Conservation (phyloP, 2,113 vertebrate species). For the Phycodurus eques region DNA sequence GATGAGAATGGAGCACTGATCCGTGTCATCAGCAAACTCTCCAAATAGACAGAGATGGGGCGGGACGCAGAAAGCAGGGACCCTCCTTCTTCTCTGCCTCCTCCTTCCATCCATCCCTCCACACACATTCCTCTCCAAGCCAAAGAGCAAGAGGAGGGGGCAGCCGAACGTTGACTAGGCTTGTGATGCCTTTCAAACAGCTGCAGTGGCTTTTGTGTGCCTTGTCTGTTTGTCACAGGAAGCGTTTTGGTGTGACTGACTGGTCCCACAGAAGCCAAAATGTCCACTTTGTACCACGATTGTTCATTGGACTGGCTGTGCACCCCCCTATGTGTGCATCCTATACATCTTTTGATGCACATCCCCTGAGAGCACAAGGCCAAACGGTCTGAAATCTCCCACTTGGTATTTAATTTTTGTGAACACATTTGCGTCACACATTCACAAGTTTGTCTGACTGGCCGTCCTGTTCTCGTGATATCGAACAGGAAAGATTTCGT, state of each 20-base stretch:
- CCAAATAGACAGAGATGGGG: constrained; percentile 80
- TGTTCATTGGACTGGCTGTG: constrained; percentile 36
- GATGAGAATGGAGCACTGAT: constrained; percentile 98
- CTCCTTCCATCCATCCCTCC: constrained; percentile 15
- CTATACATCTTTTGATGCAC: constrained; percentile 50
- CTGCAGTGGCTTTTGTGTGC: constrained; percentile 55
- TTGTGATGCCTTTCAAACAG: constrained; percentile 52
- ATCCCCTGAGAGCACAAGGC: constrained; percentile 54
- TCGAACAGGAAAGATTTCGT: constrained; percentile 37
- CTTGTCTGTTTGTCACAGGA: constrained; percentile 46
- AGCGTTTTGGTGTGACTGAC: constrained; percentile 18
- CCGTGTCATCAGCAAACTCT: constrained; percentile 98
- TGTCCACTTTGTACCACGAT: constrained; percentile 19
- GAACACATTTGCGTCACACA: constrained; percentile 55
- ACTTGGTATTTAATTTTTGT: constrained; percentile 62
- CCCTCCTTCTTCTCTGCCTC: constrained; percentile 5
- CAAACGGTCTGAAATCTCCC: constrained; percentile 53
- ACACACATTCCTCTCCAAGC: constrained; percentile 69
- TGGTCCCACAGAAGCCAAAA: constrained; percentile 34
- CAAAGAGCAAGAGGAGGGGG: constrained; percentile 64
- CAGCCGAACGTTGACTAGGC: constrained; percentile 54
- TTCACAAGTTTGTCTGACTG: constrained; percentile 49
- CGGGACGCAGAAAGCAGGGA: constrained; percentile 54
- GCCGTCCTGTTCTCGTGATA: constrained; percentile 28
- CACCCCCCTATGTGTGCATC: constrained; percentile 48